phyloP scores from a whole-genome alignment of 2,797 vertebrate genomes.

The Thalassophryne amazonica region DNA sequence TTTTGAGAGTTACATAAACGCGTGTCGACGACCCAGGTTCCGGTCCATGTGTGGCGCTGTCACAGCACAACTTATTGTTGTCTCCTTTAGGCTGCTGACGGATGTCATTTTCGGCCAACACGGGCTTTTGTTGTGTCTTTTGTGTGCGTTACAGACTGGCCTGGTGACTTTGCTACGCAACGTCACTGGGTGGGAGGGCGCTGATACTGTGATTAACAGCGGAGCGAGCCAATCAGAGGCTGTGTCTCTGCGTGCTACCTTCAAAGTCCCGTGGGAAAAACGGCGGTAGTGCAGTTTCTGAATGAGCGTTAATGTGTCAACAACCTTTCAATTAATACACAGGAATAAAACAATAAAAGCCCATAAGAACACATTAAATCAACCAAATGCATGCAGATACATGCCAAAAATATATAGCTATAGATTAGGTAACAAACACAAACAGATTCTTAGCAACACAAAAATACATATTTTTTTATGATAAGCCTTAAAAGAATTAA shows the following conservation, averaged over 20 bases:
- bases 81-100: constrained; percentile 52
- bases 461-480: too few relatives aligned
- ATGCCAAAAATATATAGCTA: too few relatives aligned
- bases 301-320: accelerated
- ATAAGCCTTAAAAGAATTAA: too few relatives aligned
- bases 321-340: background rate
- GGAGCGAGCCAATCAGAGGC: constrained; percentile 39
- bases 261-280: constrained; percentile 46
- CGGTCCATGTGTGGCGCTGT: constrained; percentile 48
- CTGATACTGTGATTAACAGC: constrained; percentile 40
- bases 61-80: constrained; percentile 47
- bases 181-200: constrained; percentile 73
- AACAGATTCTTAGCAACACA: too few relatives aligned
- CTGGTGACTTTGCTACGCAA: constrained; percentile 70
- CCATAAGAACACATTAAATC: too few relatives aligned
- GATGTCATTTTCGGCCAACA: constrained; percentile 63
- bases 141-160: constrained; percentile 75
- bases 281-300: background rate
- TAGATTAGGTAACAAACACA: too few relatives aligned
- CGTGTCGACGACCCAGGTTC: constrained; percentile 37
- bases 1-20: constrained; percentile 28
- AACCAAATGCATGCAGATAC: too few relatives aligned
- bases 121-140: constrained; percentile 81
- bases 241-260: constrained; percentile 24
- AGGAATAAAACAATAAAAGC: background rate